phyloP scores from a whole-genome alignment of 2,797 vertebrate species.

The Oophaga sylvatica region DNA sequence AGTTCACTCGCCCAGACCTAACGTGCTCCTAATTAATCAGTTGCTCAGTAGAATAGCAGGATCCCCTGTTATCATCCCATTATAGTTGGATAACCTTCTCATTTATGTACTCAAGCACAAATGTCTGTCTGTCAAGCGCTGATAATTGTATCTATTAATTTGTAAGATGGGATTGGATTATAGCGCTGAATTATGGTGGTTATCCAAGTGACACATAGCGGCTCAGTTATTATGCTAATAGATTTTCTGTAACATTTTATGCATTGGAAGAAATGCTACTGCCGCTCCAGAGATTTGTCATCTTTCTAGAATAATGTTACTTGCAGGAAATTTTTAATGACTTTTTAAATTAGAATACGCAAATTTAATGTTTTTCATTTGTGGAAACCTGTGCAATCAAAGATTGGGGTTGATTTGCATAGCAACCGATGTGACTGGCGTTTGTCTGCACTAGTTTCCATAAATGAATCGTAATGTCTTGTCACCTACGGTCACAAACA shows the following conservation, averaged over 20 bases:
- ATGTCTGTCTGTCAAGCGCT: not conserved
- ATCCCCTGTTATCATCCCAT: not conserved
- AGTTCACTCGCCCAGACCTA: too few species aligned
- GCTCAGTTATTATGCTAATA: not conserved
- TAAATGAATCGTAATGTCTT: not conserved
- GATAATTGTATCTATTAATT: not conserved
- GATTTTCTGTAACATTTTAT: not conserved
- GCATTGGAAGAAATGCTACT: not conserved
- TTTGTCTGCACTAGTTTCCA: not conserved
- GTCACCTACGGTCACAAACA: too few species aligned
- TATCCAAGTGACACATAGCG: too few species aligned
- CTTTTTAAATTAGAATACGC: not conserved
- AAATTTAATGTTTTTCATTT: not conserved
- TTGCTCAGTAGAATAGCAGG: not conserved
- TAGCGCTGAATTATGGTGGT: not conserved
- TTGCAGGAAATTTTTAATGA: not conserved
- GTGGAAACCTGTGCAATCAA: not conserved
- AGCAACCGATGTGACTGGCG: not conserved
- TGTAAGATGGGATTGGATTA: not conserved
- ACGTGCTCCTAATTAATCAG: too few species aligned
- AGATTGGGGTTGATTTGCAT: not conserved
- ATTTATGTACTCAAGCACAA: slow-evolving; percentile 16
- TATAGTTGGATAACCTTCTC: not conserved
- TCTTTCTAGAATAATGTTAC: not conserved
- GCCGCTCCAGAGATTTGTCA: not conserved